Evolutionary conservation across 1,140 invertebrate genomes (phyloP).

Genomic region (Drosophila setifemur): DNA sequence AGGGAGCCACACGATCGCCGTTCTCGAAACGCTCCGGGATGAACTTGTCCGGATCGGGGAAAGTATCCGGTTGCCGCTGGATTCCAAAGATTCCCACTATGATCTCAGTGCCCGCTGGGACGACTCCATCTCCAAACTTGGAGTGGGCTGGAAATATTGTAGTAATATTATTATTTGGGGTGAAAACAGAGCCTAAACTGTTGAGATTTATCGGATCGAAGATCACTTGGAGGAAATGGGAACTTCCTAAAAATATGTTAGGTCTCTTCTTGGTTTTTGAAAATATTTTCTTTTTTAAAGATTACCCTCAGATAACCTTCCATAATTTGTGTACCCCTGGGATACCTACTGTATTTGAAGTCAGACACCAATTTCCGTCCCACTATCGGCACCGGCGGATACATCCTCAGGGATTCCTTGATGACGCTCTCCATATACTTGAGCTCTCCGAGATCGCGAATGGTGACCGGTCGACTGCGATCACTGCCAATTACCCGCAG

Average conservation of each 20-base stretch:
- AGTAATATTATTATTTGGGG: too few species aligned
- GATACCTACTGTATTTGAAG: constrained; percentile 66
- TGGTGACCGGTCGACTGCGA: constrained; percentile 75
- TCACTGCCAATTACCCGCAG: constrained; percentile 81
- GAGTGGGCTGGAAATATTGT: constrained; percentile 53
- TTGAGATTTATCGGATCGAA: too few species aligned
- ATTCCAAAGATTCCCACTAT: constrained; percentile 69
- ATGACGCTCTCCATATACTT: constrained; percentile 89
- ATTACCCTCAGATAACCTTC: too few species aligned
- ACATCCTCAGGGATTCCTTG: constrained; percentile 88
- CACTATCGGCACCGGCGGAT: constrained; percentile 85
- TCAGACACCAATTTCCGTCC: constrained; percentile 87
- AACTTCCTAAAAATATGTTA: too few species aligned
- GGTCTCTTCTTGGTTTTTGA: too few species aligned
- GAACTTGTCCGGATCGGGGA: constrained; percentile 80
- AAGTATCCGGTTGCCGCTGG: constrained; percentile 12
- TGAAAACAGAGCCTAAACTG: too few species aligned
- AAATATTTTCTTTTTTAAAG: background rate
- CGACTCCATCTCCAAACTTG: constrained; percentile 28
- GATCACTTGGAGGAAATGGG: too few species aligned
- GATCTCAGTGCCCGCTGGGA: constrained; percentile 64
- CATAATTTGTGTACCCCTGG: too few species aligned
- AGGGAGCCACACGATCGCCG: constrained; percentile 81
- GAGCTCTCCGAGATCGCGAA: constrained; percentile 84
- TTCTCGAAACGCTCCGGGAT: constrained; percentile 86